Base-by-base conservation (phyloP, 30 jellyfish, hydroid and myxozoan species). In the Cassiopea xamachana region DNA sequence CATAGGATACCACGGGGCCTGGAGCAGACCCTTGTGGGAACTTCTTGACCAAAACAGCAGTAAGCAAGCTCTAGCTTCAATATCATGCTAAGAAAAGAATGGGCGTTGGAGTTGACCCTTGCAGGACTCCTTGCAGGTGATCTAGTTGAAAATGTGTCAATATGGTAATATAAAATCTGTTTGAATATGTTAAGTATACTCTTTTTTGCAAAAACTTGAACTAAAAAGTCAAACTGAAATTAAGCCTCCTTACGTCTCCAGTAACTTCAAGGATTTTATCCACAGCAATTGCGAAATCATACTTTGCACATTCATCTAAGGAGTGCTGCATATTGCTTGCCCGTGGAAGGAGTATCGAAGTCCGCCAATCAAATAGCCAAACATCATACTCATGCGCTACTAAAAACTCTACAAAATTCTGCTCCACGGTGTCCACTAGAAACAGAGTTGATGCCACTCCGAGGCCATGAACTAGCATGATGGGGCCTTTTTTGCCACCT, bases 401-500 rank as follows among this genome's bases (percentile, higher is more conserved):
- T 8, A 89, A 43, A 64, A 46, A 89, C 78, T 89, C 96, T 17
- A 89, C 88, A 69, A 89, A 89, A 72, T 89, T 89, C 83, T 77
- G 80, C 64, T 72, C 89, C 10, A 89, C 83, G 2, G 96, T 89
- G 80, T 89, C 96, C 83, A 89, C 62, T 7, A 74, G 43, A 60
- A 50, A 89, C 45, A 80, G 80, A 45, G 18, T 89, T 1, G 96
- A 80, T 45, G 85, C 88, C 75, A 81, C 89, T 12, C 96, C 90
- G 43, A 89, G 88, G 1, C 96, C 96, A 73, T 80, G 96, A n/a
- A 82, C 83, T 48, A 73, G 19, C 82, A 89, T 51, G 45, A 89
- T 46, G n/a, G 96, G 96, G 14, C 96, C 96, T 73, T 89, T 89
- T 39, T n/a, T 60, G 43, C 96, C 96, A 27, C 92, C 96, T 47